Percentiles rank a stretch among this genome's conserved stretches.
Evolutionary conservation across 2,113 vertebrate genomes (phyloP).

Genomic region (Tetrax tetrax): DNA sequence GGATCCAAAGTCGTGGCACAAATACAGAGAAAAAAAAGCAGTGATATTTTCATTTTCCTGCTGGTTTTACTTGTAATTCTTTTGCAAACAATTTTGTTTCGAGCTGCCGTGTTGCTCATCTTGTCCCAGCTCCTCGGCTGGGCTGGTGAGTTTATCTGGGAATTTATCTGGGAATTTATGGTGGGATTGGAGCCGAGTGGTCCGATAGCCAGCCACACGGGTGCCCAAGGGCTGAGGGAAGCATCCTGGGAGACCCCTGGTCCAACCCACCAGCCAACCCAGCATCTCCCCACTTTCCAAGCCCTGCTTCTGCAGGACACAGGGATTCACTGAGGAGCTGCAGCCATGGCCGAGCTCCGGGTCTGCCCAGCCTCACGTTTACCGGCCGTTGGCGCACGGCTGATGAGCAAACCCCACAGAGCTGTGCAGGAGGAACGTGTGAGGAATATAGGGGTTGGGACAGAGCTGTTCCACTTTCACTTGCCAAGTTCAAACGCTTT

Average conservation of each 20-base stretch:
- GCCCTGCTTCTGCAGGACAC: not conserved
- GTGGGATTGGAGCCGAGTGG: fast-evolving
- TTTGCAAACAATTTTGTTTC: not conserved
- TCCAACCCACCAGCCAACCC: not conserved
- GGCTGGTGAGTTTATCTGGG: not conserved
- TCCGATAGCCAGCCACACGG: fast-evolving
- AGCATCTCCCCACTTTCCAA: not conserved
- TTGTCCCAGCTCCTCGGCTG: not conserved
- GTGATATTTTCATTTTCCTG: not conserved
- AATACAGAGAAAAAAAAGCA: not conserved
- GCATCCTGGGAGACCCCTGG: not conserved
- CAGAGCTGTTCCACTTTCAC: not conserved
- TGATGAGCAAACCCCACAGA: not conserved
- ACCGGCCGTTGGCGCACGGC: not conserved
- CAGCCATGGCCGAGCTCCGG: fast-evolving
- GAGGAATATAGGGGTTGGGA: not conserved
- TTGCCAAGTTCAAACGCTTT: not conserved
- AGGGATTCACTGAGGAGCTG: not conserved
- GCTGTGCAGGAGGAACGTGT: not conserved
- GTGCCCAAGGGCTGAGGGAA: not conserved
- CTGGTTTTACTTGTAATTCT: not conserved
- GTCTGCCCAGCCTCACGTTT: not conserved
- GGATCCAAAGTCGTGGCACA: not conserved
- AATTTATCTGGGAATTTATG: not conserved
- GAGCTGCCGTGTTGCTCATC: not conserved